These are phyloP conservation scores for Spodoptera litura DNA, from an alignment of 1,140 invertebrate species.

Conservation along the genomic window DNA sequence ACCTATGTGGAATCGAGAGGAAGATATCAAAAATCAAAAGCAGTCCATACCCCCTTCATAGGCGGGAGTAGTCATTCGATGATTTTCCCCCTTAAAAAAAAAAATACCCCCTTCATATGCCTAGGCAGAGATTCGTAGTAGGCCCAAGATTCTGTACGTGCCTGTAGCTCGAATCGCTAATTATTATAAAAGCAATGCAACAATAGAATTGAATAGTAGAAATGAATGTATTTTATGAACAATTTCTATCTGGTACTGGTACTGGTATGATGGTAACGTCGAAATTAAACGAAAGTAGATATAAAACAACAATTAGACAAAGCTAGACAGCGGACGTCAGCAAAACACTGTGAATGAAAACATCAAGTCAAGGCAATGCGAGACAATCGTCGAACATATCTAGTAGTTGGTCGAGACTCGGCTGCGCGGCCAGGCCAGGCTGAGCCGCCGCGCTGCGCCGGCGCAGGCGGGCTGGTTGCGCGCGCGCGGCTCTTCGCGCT, in stretches of 20 bases:
- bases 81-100: no score
- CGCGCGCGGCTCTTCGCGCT: slow-evolving; percentile 54
- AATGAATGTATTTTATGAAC: slow-evolving; percentile 9
- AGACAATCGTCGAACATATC: slow-evolving; percentile 66
- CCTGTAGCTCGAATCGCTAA: slow-evolving; percentile 2
- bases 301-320: slow-evolving; percentile 56
- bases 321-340: slow-evolving; percentile 58
- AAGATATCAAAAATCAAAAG: no score
- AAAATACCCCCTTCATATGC: no score
- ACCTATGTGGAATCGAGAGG: no score
- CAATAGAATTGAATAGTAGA: slow-evolving; percentile 6
- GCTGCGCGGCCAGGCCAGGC: slow-evolving; percentile 52
- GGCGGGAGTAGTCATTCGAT: no score
- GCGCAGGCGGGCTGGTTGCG: slow-evolving; percentile 9
- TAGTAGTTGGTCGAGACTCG: slow-evolving; percentile 33
- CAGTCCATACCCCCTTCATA: no score
- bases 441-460: slow-evolving; percentile 57
- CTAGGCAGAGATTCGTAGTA: not conserved
- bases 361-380: slow-evolving; percentile 67
- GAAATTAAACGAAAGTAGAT: slow-evolving; percentile 58
- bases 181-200: slow-evolving; percentile 11
- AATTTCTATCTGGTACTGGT: slow-evolving; percentile 5
- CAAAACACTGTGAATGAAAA: slow-evolving; percentile 81
- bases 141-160: not conserved
- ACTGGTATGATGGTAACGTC: slow-evolving; percentile 11